Percentiles rank a stretch among this genome's conserved stretches.
Evolutionary conservation across 2,888 invertebrate genomes (phyloP).

Genomic region (Cerastis rubricosa): DNA sequence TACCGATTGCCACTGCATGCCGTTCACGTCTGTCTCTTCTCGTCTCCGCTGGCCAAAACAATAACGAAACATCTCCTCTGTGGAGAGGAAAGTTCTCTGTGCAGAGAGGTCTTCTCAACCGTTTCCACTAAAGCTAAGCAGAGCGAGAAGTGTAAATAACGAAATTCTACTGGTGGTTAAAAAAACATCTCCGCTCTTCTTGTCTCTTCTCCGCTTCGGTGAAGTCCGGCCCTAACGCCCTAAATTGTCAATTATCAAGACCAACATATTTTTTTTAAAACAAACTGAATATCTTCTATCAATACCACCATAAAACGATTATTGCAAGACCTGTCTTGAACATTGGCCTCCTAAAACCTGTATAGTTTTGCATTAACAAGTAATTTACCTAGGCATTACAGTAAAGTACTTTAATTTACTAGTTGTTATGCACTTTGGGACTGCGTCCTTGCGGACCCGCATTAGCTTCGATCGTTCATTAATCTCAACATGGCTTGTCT

Average conservation of each 20-base stretch:
- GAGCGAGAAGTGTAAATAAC: too few relatives aligned
- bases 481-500: constrained; percentile 64
- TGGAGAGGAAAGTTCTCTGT: too few relatives aligned
- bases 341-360: constrained; percentile 32
- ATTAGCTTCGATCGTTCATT: constrained; percentile 66
- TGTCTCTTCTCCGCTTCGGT: too few relatives aligned
- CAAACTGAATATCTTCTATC: neutral
- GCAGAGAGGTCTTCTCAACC: too few relatives aligned
- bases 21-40: too few relatives aligned
- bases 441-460: constrained; percentile 64
- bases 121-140: too few relatives aligned
- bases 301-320: neutral
- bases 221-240: too few relatives aligned
- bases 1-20: too few relatives aligned
- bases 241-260: neutral
- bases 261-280: neutral
- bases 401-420: constrained; percentile 23
- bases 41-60: too few relatives aligned
- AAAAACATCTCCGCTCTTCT: too few relatives aligned
- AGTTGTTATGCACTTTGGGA: constrained; percentile 59
- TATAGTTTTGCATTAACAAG: constrained; percentile 25
- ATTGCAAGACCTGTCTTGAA: constrained; percentile 5
- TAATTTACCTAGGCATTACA: constrained; percentile 40
- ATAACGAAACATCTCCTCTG: too few relatives aligned
- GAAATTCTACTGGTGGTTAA: too few relatives aligned